Percentiles rank a stretch among this genome's conserved stretches.
Conservation (phyloP, 2,888 invertebrate genomes). For the Amblyjoppa fuscipennis region DNA sequence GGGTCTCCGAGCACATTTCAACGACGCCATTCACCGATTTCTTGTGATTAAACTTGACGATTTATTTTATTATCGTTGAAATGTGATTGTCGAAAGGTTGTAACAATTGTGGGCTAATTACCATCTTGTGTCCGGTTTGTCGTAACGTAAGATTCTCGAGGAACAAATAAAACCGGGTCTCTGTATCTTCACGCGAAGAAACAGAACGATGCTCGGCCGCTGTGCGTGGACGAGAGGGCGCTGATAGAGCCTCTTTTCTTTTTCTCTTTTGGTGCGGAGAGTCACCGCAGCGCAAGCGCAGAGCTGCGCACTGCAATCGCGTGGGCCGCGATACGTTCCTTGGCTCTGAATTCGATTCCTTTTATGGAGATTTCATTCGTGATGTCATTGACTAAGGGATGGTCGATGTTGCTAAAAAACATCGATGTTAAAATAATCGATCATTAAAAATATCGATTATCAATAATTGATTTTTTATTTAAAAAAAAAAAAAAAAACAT, state of each 20-base stretch:
- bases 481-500: too few relatives aligned
- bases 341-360: slow-evolving; percentile 76
- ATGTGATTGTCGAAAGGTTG: neutral
- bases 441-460: too few relatives aligned
- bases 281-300: slow-evolving; percentile 50
- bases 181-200: slow-evolving; percentile 49
- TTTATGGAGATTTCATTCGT: slow-evolving; percentile 74
- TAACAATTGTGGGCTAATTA: slow-evolving; percentile 60
- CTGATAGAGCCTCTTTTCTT: slow-evolving; percentile 27
- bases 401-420: too few relatives aligned
- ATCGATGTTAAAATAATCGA: too few relatives aligned
- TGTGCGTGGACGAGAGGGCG: slow-evolving; percentile 39
- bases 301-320: slow-evolving; percentile 61
- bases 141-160: slow-evolving; percentile 60
- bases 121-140: slow-evolving; percentile 67
- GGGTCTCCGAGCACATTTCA: slow-evolving; percentile 56
- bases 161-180: slow-evolving; percentile 60
- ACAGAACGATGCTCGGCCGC: slow-evolving; percentile 52
- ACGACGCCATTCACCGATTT: slow-evolving; percentile 65
- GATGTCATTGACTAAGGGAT: neutral
- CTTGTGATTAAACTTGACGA: neutral
- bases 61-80: neutral
- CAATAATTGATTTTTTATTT: too few relatives aligned
- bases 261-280: slow-evolving; percentile 1
- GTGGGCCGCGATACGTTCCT: slow-evolving; percentile 60